Base-by-base conservation (phyloP, 92 coral and sea anemone genomes). In the Bergia sp. region DNA sequence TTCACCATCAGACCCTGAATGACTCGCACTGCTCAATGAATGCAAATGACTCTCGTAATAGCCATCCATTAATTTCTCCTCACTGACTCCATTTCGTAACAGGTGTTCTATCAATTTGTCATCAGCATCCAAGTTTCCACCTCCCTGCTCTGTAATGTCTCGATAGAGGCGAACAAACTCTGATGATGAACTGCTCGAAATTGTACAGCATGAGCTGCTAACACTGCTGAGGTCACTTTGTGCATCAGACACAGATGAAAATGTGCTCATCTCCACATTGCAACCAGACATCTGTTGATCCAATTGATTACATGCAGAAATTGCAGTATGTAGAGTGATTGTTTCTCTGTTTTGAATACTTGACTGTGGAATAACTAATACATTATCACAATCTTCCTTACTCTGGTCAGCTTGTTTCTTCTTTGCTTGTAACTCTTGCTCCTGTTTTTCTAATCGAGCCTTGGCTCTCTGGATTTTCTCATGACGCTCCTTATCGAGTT, bases 41-140 rank as follows among this genome's bases (percentile, higher is more conserved):
- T 79, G 38, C 12, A 91, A 85, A 76, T 91, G 90, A 11, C 94
- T 81, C 81, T 94, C 94, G 66, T 92, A 93, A 81, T 87, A 89
- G 3, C 95, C 95, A 75, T 93, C 90, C 90, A 94, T 85, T 53
- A 94, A 72, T 23, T 77, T 82, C 44, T 81, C 50, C 37, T 93
- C 95, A 1, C 95, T 87, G 53, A 87, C 78, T 45, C 95, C 94
- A 37, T 85, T 85, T 57, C 86, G 53, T 21, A 91, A 82, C 37
- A 94, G 91, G 74, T 74, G 42, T 64, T 93, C 94, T 11, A 94
- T 91, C 72, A 94, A 12, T 20, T 50, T 72, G 61, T 87, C 95
- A 85, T 80, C 82, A 53, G 41, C 43, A 73, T 90, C 94, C 57
- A 89, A 80, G 3, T 15, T 13, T 76, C 88, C 85, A 73, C 67